A percentile compares a stretch with the other conserved stretches of the same genome.
Evolutionary conservation across 2,113 vertebrate genomes (phyloP).

Genomic region (Hippocampus zosterae): DNA sequence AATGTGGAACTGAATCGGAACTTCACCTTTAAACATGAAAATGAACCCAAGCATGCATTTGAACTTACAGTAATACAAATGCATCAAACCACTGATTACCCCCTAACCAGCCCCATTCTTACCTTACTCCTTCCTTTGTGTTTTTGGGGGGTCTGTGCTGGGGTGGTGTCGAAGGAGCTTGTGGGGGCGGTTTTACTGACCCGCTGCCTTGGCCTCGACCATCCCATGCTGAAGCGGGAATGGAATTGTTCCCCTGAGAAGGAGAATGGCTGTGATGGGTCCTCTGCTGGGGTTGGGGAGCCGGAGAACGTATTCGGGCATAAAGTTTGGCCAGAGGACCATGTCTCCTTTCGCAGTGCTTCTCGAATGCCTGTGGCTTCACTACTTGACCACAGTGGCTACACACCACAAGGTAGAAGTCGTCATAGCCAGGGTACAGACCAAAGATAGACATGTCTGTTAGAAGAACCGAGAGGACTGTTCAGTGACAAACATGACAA

Average conservation of each 20-base stretch:
- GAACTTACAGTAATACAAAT: neutral
- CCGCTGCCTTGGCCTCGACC: conserved; percentile 58
- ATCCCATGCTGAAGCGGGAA: conserved; percentile 61
- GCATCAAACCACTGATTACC: neutral
- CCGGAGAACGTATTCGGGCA: conserved; percentile 69
- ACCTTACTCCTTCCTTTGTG: conserved; percentile 83
- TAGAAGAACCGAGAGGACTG: neutral
- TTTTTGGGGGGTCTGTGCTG: conserved; percentile 75
- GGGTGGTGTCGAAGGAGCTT: conserved; percentile 71
- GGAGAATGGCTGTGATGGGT: conserved; percentile 77
- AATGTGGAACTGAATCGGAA: neutral
- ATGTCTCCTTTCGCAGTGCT: conserved; percentile 89
- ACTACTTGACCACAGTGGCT: conserved; percentile 92
- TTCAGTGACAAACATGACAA: neutral
- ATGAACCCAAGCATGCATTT: neutral
- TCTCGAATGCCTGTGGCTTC: conserved; percentile 94
- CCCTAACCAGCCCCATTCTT: conserved; percentile 40
- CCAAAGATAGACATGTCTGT: conserved; percentile 95
- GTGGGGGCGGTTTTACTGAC: conserved; percentile 66
- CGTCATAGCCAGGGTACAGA: conserved; percentile 88
- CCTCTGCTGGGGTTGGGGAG: conserved; percentile 73
- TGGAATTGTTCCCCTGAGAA: conserved; percentile 58
- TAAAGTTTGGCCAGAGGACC: conserved; percentile 84
- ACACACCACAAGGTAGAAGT: conserved; percentile 95
- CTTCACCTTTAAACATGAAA: neutral